phyloP scores from a whole-genome alignment of 2,888 invertebrate species.

The Germaria angustata region DNA sequence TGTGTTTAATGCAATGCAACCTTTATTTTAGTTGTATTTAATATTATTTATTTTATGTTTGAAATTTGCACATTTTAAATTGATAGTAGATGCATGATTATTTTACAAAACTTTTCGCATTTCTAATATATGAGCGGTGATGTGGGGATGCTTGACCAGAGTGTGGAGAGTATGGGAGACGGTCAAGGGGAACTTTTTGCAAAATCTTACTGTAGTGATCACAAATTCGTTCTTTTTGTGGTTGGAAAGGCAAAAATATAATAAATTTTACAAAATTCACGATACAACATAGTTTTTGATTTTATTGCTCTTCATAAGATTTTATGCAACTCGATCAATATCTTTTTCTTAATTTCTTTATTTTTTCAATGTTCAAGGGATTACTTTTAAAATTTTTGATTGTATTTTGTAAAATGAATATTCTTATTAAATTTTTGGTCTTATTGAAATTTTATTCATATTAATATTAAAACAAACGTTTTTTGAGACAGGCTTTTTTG shows the following conservation, averaged over 20 bases:
- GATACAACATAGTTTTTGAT: slow-evolving; percentile 55
- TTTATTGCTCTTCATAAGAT: background rate
- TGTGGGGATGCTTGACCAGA: background rate
- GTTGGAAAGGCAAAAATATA: slow-evolving; percentile 76
- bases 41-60: background rate
- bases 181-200: slow-evolving; percentile 2
- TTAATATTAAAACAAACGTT: background rate
- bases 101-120: slow-evolving; percentile 31
- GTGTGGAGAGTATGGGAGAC: slow-evolving; percentile 1
- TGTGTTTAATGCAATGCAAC: background rate
- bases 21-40: slow-evolving; percentile 1
- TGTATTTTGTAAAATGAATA: background rate
- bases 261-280: slow-evolving; percentile 71
- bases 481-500: slow-evolving; percentile 15
- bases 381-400: background rate
- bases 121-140: slow-evolving; percentile 55
- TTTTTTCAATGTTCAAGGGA: background rate
- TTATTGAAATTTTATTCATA: background rate
- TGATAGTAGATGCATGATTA: background rate
- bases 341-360: background rate
- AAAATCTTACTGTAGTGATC: slow-evolving; percentile 34
- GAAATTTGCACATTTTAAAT: background rate
- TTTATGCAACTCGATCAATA: slow-evolving; percentile 4
- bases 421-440: background rate
- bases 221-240: slow-evolving; percentile 76